phyloP scores from a whole-genome alignment of 2,113 vertebrate species.

The Rissa tridactyla region DNA sequence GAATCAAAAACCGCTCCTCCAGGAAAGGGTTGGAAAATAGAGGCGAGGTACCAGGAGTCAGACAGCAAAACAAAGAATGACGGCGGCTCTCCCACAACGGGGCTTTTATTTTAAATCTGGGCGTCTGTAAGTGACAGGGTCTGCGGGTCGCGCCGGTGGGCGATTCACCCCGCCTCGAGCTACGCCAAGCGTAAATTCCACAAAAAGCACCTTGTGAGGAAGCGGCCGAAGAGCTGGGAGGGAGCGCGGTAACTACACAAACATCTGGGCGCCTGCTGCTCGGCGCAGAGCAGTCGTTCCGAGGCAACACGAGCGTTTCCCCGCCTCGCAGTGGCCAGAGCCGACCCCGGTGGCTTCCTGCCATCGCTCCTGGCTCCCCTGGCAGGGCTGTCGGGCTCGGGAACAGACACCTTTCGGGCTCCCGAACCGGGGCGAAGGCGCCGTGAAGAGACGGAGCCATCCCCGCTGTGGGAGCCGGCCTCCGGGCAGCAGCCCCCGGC shows the following conservation, averaged over 20 bases:
- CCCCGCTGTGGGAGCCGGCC: background rate
- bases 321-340: accelerated
- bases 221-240: background rate
- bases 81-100: background rate
- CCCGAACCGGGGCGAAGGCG: accelerated
- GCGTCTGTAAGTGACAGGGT: background rate
- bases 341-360: background rate
- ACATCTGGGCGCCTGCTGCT: background rate
- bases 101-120: background rate
- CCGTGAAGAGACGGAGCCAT: accelerated
- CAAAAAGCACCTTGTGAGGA: background rate
- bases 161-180: background rate
- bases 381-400: no score
- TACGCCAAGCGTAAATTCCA: background rate
- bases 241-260: background rate
- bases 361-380: background rate
- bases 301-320: background rate
- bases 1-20: background rate
- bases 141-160: background rate
- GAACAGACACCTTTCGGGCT: background rate
- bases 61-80: background rate
- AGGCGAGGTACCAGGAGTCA: background rate
- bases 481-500: background rate
- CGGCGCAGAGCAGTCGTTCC: background rate
- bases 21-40: background rate